Base-by-base conservation (phyloP, 2,797 vertebrate species). In the Alosa sapidissima region DNA sequence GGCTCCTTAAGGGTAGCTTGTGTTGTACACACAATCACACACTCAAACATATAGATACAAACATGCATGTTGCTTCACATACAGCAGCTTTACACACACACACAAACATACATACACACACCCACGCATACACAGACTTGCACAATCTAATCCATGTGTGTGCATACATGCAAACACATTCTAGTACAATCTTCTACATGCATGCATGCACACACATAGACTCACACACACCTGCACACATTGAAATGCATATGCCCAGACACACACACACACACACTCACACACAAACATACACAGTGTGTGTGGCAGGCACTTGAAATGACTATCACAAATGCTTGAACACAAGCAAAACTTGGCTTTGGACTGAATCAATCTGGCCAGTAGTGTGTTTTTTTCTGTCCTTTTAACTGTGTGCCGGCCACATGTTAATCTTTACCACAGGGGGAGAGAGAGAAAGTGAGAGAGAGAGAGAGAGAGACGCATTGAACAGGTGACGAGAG, bases 271-370 rank as follows among this genome's bases (percentile, higher is more conserved):
- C 58, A 62, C 60, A 28, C 8, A 24, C 10, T 68, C 65, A 28
- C 1, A 13, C n/a, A 24, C 1, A 62, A 6, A 62, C 24, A 65
- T 21, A 58, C 62, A 65, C 24, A 16, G 72, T 47, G 36, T 78
- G 72, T 87, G 87, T 90, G 88, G 90, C 89, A 91, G 85, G 87
- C 88, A 88, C 85, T 89, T 90, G 86, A 92, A 90, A 91, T 90
- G 88, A 91, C 87, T 90, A 90, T 87, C 90, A 88, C 49, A 86
- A 88, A 90, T 85, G 62, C 91, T 91, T 91, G 75, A 82, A 92
- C 88, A 78, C 72, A 78, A 78, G 14, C 36, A 78, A 36, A 78
- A 36, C 41, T 78, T 78, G 72, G 72, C 72, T 41, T 21, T 78
- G 72, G 41, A 78, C 41, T 78, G 36, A 45, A 47, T 75, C 68